Evolutionary conservation across 2,113 vertebrate species (phyloP).

Genomic region (Lipophrys pholis): DNA sequence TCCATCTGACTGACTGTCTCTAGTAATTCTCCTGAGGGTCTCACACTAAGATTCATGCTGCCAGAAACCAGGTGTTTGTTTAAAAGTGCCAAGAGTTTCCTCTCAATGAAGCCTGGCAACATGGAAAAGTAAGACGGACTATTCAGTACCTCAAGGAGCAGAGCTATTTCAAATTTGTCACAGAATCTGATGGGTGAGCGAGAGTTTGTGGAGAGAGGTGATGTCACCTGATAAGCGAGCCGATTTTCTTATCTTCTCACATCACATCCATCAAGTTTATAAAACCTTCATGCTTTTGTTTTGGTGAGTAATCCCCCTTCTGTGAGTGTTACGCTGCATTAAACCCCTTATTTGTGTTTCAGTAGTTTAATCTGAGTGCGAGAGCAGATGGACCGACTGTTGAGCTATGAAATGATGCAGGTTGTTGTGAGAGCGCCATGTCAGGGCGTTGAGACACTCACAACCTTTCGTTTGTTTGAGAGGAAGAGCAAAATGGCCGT

Average conservation of each 20-base stretch:
- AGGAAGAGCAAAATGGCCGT: constrained; percentile 12
- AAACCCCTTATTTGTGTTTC: constrained; percentile 51
- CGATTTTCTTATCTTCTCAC: constrained; percentile 45
- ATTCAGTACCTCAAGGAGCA: constrained; percentile 1
- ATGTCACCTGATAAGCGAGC: constrained; percentile 26
- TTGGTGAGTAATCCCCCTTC: constrained; percentile 20
- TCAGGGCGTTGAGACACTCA: constrained; percentile 1
- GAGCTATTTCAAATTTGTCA: not conserved
- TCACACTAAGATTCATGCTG: constrained; percentile 14
- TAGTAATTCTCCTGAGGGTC: constrained; percentile 15
- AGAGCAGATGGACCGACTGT: constrained; percentile 28
- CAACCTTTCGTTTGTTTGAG: constrained; percentile 29
- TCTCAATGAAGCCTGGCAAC: constrained; percentile 27
- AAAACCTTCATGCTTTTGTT: constrained; percentile 50
- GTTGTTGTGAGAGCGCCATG: constrained; percentile 6
- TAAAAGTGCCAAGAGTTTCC: constrained; percentile 47
- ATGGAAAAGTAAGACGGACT: constrained; percentile 1
- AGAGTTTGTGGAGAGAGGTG: constrained; percentile 9
- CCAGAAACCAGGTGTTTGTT: constrained; percentile 58
- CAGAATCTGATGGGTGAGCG: constrained; percentile 12
- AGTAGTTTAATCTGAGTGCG: constrained; percentile 19
- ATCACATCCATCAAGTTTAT: constrained; percentile 50
- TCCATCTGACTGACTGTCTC: constrained; percentile 26
- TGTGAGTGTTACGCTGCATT: constrained; percentile 28
- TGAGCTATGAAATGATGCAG: constrained; percentile 20